A percentile compares a stretch with the other conserved stretches of the same genome.
Conservation (phyloP, 30 jellyfish, hydroid and myxozoan genomes). For the Phacellophora camtschatica region DNA sequence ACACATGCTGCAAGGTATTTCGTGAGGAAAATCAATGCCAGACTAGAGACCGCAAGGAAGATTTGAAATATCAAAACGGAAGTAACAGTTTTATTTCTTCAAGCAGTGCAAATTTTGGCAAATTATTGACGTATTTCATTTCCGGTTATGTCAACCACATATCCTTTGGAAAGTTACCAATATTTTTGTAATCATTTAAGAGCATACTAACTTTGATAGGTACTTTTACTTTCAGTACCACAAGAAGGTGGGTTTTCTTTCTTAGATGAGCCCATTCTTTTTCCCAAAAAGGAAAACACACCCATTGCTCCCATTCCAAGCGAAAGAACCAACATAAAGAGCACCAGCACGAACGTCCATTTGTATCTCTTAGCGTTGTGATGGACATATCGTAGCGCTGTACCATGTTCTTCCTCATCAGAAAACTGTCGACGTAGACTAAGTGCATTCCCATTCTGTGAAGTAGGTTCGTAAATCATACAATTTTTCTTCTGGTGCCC, state of each 20-base stretch:
- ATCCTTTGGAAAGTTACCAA: no score
- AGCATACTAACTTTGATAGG: no score
- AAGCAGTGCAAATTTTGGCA: no score
- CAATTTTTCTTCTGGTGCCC: constrained; percentile 39
- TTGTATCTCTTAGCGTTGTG: constrained; percentile 8
- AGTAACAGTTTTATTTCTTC: no score
- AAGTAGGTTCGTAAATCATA: constrained; percentile 32
- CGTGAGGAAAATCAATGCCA: no score
- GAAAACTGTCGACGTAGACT: constrained; percentile 24
- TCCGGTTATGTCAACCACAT: no score
- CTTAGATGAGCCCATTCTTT: background rate
- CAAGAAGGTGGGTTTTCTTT: background rate
- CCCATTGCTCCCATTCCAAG: constrained; percentile 28
- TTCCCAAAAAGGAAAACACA: background rate
- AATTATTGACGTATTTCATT: no score
- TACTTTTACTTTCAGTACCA: no score
- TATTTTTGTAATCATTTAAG: no score
- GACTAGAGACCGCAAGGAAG: no score
- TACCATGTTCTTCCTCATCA: constrained; percentile 47
- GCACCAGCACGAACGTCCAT: constrained; percentile 12
- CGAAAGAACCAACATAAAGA: constrained; percentile 6
- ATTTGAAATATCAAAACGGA: no score
- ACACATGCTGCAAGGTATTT: no score
- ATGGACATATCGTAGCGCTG: constrained; percentile 12
- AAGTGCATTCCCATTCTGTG: constrained; percentile 1